phyloP scores from a whole-genome alignment of 2,797 vertebrate genomes.

The Chiloscyllium punctatum region DNA sequence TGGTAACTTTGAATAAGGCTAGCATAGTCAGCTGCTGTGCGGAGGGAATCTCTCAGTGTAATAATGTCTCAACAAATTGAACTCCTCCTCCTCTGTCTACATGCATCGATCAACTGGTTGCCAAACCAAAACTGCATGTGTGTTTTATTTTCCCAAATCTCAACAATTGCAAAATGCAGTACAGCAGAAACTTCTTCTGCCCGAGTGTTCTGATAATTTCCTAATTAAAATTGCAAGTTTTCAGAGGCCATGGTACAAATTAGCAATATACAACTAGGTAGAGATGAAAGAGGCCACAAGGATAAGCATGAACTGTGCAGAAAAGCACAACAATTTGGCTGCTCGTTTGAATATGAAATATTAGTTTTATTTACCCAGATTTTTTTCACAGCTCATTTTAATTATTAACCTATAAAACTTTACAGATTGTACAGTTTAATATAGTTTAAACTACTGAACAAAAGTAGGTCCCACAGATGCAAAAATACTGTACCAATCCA shows the following conservation, averaged over 20 bases:
- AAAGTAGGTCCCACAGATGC: slow-evolving; percentile 74
- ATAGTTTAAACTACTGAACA: slow-evolving; percentile 71
- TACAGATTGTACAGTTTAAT: slow-evolving; percentile 79
- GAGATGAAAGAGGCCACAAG: background rate
- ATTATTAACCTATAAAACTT: slow-evolving; percentile 72
- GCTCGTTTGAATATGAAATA: slow-evolving; percentile 62
- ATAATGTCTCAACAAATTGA: background rate
- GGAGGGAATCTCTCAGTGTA: background rate
- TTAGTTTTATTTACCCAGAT: slow-evolving; percentile 80
- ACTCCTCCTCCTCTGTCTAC: background rate
- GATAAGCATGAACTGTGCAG: background rate
- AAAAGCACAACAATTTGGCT: background rate
- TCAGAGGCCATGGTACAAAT: background rate
- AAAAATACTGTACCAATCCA: slow-evolving; percentile 76
- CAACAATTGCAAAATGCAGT: background rate
- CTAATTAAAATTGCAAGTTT: background rate
- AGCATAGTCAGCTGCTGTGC: too few relatives aligned
- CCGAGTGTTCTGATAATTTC: background rate
- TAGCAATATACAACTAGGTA: background rate
- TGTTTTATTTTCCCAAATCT: background rate
- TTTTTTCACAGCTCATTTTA: slow-evolving; percentile 73
- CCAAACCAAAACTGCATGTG: background rate
- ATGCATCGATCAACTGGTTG: background rate
- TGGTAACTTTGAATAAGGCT: too few relatives aligned
- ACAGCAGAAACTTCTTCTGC: background rate